Conservation (phyloP, 30 jellyfish, hydroid and myxozoan species). For the Cassiopea andromeda region DNA sequence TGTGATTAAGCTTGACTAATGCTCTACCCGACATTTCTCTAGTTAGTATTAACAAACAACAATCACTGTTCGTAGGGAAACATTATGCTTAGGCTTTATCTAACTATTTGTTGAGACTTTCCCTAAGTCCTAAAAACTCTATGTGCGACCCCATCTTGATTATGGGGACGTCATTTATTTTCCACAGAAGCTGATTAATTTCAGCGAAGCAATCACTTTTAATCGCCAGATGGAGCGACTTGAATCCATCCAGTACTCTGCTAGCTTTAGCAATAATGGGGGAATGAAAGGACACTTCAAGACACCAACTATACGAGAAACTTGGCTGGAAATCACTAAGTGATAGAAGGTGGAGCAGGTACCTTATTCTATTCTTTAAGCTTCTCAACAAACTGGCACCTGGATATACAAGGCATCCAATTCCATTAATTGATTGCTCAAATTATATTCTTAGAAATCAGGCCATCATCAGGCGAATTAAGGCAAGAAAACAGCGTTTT, state of each 20-base stretch:
- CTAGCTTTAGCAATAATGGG: not conserved
- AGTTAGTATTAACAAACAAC: too few relatives aligned
- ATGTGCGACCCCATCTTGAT: too few relatives aligned
- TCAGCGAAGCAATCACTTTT: too few relatives aligned
- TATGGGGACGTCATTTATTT: too few relatives aligned
- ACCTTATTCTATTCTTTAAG: not conserved
- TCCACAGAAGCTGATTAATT: too few relatives aligned
- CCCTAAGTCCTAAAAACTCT: too few relatives aligned
- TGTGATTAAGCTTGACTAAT: too few relatives aligned
- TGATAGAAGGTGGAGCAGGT: not conserved
- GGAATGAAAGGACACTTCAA: not conserved
- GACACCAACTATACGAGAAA: not conserved
- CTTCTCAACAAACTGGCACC: not conserved
- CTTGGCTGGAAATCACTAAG: not conserved
- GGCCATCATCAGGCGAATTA: not conserved
- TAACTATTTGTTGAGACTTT: too few relatives aligned
- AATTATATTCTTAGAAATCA: not conserved
- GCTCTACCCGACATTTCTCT: too few relatives aligned
- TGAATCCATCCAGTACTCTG: constrained; percentile 2
- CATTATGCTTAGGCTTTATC: too few relatives aligned
- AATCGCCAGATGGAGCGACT: constrained; percentile 4
- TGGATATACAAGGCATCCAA: not conserved
- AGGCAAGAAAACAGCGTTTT: not conserved
- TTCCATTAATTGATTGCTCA: not conserved
- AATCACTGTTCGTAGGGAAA: too few relatives aligned